A percentile compares a stretch with the other conserved stretches of the same genome.
Conservation (phyloP, 2,113 vertebrate species). For the Otis tarda region DNA sequence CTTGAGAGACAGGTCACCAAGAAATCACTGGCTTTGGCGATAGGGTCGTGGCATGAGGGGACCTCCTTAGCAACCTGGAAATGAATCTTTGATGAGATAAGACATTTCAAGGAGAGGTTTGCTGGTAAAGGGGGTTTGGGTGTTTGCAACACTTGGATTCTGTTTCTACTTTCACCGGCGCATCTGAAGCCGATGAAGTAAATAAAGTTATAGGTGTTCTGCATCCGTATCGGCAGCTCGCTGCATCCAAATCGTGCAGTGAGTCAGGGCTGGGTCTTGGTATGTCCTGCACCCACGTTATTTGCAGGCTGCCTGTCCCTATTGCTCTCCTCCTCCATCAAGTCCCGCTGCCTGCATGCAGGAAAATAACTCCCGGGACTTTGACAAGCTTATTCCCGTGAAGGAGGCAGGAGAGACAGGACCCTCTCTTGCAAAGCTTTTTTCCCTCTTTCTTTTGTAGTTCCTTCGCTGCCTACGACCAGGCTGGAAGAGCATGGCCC, state of each 20-base stretch:
- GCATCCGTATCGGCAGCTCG: accelerated
- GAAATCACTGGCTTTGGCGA: not conserved
- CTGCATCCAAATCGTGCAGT: not conserved
- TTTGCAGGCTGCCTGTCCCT: conserved; percentile 6
- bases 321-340: conserved; percentile 9
- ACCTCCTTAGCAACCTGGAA: not conserved
- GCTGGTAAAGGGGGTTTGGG: not conserved
- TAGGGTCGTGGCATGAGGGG: accelerated
- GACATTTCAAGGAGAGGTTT: not conserved
- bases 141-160: not conserved
- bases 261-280: not conserved
- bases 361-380: not conserved
- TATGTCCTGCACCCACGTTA: not conserved
- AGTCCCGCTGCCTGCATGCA: not conserved
- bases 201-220: not conserved
- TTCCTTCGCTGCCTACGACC: accelerated
- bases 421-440: not conserved
- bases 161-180: not conserved
- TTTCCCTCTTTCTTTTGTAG: not conserved
- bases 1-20: conserved; percentile 7
- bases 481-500: not conserved
- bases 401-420: not conserved
- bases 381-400: not conserved
- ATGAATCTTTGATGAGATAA: not conserved
- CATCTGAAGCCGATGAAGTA: not conserved